Percentiles rank a stretch among this genome's conserved stretches.
phyloP scores from a whole-genome alignment of 2,113 vertebrate species.

The Terrapene triunguis region DNA sequence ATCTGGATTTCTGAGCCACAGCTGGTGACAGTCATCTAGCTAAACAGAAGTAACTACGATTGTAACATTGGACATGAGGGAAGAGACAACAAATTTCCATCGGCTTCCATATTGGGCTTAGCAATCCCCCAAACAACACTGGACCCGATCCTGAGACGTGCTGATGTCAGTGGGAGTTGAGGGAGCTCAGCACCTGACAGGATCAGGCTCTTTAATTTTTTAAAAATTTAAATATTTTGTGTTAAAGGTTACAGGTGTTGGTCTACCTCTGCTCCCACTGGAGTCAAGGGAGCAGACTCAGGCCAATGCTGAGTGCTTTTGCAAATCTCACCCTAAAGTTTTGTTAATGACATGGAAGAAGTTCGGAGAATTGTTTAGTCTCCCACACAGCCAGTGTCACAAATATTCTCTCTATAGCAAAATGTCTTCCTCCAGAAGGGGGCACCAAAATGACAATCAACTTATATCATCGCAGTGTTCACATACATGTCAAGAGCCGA shows the following conservation, averaged over 20 bases:
- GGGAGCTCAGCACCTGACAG: not conserved
- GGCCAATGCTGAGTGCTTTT: not conserved
- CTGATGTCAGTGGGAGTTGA: not conserved
- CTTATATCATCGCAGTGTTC: fast-evolving
- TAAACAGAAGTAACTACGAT: not conserved
- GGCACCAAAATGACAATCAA: fast-evolving
- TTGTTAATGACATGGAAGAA: not conserved
- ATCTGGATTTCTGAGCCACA: not conserved
- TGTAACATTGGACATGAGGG: not conserved
- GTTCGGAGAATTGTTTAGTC: not conserved
- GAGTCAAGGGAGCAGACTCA: not conserved
- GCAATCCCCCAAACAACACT: fast-evolving
- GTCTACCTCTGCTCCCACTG: not conserved
- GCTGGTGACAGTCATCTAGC: not conserved
- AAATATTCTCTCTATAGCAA: not conserved
- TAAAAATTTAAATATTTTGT: not conserved
- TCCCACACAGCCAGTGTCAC: fast-evolving
- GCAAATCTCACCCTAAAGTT: not conserved
- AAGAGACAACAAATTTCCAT: not conserved
- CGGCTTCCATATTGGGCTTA: not conserved
- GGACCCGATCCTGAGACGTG: not conserved
- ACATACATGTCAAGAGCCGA: not conserved
- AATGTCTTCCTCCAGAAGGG: not conserved
- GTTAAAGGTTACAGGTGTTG: not conserved
- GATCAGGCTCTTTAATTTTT: not conserved